Conservation (phyloP, 2,797 vertebrate genomes). For the Pelochelys cantorii region DNA sequence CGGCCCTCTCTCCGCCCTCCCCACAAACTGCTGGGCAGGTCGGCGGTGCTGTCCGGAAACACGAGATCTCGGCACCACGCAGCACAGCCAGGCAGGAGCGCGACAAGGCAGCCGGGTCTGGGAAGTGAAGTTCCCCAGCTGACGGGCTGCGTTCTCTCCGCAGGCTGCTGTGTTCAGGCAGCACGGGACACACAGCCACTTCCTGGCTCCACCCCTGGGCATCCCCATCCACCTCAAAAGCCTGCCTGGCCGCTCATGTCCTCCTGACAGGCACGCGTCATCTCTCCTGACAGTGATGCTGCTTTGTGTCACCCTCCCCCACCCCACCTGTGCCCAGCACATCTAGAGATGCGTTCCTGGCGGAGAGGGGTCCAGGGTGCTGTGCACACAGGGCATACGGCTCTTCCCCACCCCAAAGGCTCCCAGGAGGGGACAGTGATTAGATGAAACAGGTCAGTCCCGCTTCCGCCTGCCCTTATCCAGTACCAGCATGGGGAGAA, state of each 20-base stretch:
- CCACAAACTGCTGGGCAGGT: background rate
- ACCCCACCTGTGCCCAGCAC: background rate
- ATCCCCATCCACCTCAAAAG: background rate
- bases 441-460: background rate
- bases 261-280: background rate
- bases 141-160: background rate
- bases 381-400: background rate
- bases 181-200: background rate
- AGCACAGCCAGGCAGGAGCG: background rate
- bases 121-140: background rate
- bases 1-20: background rate
- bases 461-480: background rate
- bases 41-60: background rate
- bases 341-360: background rate
- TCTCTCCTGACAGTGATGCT: too few relatives aligned
- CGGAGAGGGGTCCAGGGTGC: background rate
- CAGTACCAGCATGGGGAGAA: background rate
- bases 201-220: background rate
- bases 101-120: background rate
- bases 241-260: background rate
- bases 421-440: background rate
- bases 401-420: background rate
- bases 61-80: background rate
- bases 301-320: too few relatives aligned
- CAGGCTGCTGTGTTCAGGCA: background rate